Evolutionary conservation across 2,113 vertebrate genomes (phyloP), one percentile per base, ranked within the genome.

Genomic region (Scatophagus argus): DNA sequence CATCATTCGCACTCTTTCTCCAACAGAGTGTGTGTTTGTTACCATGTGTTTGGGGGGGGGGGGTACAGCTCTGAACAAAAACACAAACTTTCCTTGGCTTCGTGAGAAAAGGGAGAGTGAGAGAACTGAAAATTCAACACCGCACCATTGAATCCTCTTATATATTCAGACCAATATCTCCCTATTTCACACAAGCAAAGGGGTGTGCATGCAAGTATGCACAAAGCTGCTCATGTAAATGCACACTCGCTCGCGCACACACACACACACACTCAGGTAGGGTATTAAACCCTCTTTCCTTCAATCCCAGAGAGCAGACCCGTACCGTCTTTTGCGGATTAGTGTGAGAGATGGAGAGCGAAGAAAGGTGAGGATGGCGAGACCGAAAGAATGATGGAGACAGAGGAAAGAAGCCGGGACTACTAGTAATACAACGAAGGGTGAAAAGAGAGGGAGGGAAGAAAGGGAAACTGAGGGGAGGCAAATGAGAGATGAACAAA

Each of bases 151-250:
- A 81, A 79, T 81, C 76, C 84, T 89, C 82, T 74, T 74, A 83
- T 83, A 88, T 81, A 89, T 93, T 82, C 85, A 89, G 71, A 87
- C 83, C 83, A 84, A 85, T 90, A 87, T 91, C 86, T 86, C 68
- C 81, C 55, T 68, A 62, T 83, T 88, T 86, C 81, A 87, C 83
- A 91, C 77, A 87, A 67, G 70, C 59, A 68, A 81, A 78, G n/a
- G 17, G 64, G 47, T 61, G 69, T 51, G 76, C 59, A 84, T 0
- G 47, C 67, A 75, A 55, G 62, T 74, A 81, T 73, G 54, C 72
- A 66, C 63, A 80, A 69, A 85, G 32, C 72, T 52, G 49, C 81
- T 31, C 78, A 39, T 29, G 25, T 31, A 77, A 62, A 79, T 19
- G 29, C 79, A 78, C 12, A 39, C 7, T 52, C 27, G 27, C 51